Evolutionary conservation across 2,888 invertebrate species (phyloP), one percentile per base, ranked within the genome.

Genomic region (Philhelius pedissequus): DNA sequence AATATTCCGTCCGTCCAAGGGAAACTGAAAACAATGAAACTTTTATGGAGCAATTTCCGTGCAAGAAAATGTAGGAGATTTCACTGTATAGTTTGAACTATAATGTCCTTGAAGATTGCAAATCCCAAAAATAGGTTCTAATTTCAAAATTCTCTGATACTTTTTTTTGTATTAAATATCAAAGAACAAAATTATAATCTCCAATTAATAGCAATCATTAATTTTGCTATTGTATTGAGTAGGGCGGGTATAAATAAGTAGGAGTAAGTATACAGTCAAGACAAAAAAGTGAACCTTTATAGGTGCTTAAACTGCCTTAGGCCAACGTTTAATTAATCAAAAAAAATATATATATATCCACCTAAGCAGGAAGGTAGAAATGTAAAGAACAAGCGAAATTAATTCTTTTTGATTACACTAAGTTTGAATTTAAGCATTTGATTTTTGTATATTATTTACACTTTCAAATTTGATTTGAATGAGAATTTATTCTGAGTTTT

Each of bases 401-500:
- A 60, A 76, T 60, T 69, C 76, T 15, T 30, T 62, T 62, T 69
- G 52, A 62, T 71, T 78, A 58, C 50, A 56, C 64, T n/a, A 64
- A 64, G 45, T 48, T 56, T 20, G 64, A 60, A 48, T 58, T 50
- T 58, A 38, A 56, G 27, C 32, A 78, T 38, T 64, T 68, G 56
- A 38, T 48, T 45, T 35, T 78, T 50, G 20, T 38, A 62, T 38
- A 50, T 64, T 64, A 40, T 64, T 71, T 71, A 27, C 56, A 64
- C 64, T 78, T 64, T 30, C 35, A 50, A 54, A 75, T 75, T 56
- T 56, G 35, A 75, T 68, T 56, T 75, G 71, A 71, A 64, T n/a
- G 25, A 56, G 43, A 38, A 18, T 60, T 58, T 68, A 69, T 77
- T 70, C 52, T 43, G 30, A 69, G 13, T 43, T 62, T 43, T 38